Evolutionary conservation across 2,113 vertebrate genomes (phyloP), one percentile per base, ranked within the genome.

Genomic region (Malaclemys terrapin): DNA sequence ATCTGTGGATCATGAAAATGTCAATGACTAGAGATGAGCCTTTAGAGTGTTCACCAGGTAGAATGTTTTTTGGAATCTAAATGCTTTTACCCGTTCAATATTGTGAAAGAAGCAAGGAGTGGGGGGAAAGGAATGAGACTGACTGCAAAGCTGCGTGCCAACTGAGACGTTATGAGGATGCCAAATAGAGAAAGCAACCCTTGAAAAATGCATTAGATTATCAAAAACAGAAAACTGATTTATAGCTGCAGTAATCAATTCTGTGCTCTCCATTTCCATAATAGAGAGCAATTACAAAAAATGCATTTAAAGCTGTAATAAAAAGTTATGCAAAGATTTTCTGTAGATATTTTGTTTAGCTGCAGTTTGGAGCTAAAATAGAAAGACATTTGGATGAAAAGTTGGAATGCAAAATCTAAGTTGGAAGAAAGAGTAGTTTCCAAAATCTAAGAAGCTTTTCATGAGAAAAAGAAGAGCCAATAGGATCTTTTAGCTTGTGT

Each of bases 171-270:
- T 98, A 94, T 20, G 56, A 88, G 84, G 52, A 16, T 93, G 97
- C 92, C 92, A 95, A 91, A 72, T 25, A 47, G 93, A 84, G 38
- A 93, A 85, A 94, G 87, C 89, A 96, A 89, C 90, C 80, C 0
- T 7, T 97, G 97, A 97, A 98, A 98, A 97, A 97, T 97, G 89
- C 89, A 91, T 97, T 97, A 93, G 97, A 97, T 97, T 96, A 98
- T 90, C 96, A 96, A 93, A 97, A 93, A 3, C 94, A 89, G 94
- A 95, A 88, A 91, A 50, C 96, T 97, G 97, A 98, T 98, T 97
- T 97, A 98, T 90, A 88, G 89, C 87, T 52, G 4, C 53, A 1
- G 35, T 84, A 94, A 94, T 96, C 96, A 96, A 50, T 95, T 52
- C 54, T 89, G 81, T 86, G 72, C 84, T 95, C 81, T 95, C 94